Evolutionary conservation across 2,113 vertebrate species (phyloP).

Genomic region (Prunella fulvescens): DNA sequence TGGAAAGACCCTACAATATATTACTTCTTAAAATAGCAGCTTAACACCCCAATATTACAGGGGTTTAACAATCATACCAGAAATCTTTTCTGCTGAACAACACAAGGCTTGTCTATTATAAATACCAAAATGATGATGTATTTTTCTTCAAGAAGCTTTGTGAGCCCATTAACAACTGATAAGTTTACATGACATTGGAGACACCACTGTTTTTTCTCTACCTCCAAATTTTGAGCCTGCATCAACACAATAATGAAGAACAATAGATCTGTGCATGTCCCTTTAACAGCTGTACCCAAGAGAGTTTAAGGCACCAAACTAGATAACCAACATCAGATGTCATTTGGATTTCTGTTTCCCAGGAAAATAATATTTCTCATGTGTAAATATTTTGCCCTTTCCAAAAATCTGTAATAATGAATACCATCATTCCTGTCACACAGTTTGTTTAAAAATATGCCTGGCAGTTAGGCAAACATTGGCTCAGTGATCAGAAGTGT

Average conservation of each 20-base stretch:
- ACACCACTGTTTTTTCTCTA: not conserved
- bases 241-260: not conserved
- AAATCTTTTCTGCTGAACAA: not conserved
- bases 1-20: not conserved
- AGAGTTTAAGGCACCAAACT: not conserved
- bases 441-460: not conserved
- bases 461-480: conserved; percentile 32
- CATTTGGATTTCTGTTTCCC: not conserved
- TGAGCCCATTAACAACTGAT: not conserved
- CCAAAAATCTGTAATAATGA: not conserved
- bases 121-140: not conserved
- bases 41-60: not conserved
- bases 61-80: not conserved
- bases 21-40: not conserved
- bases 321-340: not conserved
- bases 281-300: not conserved
- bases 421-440: not conserved
- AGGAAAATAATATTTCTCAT: not conserved
- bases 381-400: not conserved
- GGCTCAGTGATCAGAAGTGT: conserved; percentile 30
- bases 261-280: not conserved
- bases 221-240: not conserved
- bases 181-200: not conserved
- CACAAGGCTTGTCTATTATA: not conserved
- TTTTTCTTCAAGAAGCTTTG: not conserved